A percentile compares a stretch with the other conserved stretches of the same genome.
Evolutionary conservation across 2,797 vertebrate species (phyloP).

Genomic region (Myotis findleyi): DNA sequence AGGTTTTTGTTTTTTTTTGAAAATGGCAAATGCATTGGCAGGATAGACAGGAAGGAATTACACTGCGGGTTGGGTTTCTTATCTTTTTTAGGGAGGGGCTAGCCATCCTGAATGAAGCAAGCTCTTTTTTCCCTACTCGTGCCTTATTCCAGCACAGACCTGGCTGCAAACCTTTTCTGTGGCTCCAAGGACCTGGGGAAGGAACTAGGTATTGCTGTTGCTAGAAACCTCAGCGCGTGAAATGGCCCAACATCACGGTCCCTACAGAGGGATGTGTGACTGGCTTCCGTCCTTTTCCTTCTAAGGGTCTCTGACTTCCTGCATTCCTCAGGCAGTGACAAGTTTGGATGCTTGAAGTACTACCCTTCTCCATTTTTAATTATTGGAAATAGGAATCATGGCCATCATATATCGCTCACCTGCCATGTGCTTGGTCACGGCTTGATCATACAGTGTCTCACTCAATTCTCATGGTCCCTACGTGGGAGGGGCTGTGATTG

Average conservation of each 20-base stretch:
- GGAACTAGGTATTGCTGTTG: neutral
- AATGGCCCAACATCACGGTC: rapidly evolving
- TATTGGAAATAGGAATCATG: neutral
- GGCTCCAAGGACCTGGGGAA: neutral
- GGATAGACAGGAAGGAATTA: slow-evolving; percentile 72
- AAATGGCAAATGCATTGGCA: slow-evolving; percentile 68
- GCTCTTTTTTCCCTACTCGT: neutral
- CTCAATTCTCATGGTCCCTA: neutral
- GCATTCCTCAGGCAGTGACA: neutral
- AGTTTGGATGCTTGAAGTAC: neutral
- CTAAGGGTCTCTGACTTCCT: neutral
- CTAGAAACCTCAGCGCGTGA: neutral
- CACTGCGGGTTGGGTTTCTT: slow-evolving; percentile 23
- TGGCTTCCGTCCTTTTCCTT: neutral
- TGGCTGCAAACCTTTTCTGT: neutral
- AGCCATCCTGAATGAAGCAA: neutral
- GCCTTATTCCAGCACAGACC: neutral
- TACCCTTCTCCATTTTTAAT: neutral
- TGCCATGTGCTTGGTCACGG: neutral
- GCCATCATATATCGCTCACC: neutral
- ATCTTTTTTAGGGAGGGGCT: slow-evolving; percentile 19
- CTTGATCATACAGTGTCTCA: rapidly evolving
- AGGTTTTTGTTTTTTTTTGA: slow-evolving; percentile 71
- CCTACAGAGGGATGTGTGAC: neutral
- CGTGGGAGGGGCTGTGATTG: neutral